Evolutionary conservation across 1,140 invertebrate species (phyloP), one percentile per base, ranked within the genome.

Genomic region (Drosophila quadrilineata): DNA sequence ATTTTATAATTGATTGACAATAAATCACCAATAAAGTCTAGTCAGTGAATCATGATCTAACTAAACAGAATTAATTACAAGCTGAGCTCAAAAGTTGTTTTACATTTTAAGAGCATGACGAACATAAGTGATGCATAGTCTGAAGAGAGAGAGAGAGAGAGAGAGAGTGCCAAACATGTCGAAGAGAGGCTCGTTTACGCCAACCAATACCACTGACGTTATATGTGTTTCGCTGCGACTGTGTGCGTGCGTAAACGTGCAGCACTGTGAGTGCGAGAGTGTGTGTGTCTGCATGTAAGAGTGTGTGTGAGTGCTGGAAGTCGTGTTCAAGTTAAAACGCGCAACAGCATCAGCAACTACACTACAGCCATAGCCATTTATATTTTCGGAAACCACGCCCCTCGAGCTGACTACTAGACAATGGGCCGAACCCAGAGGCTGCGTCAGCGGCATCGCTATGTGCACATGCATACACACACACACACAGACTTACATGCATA

Each of bases 321-420:
- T 54, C 43, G 70, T 68, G 41, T 28, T 48, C 49, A 54, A 48
- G 56, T 26, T 41, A 12, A 49, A 50, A 45, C 64, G 57, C 14
- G 49, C 43, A 71, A 52, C 48, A 70, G 57, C 66, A 62, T 56
- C 67, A 26, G 16, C 16, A 24, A 31, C 48, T 24, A 35, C 70
- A 58, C 57, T 36, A 65, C 74, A 73, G 50, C 66, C 38, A 71
- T 71, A 87, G 85, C 85, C 85, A 87, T 87, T 87, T 87, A 87
- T 87, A 79, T 88, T 87, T 75, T 74, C 66, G 62, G 75, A 87
- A 80, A 77, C 85, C 85, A 87, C 85, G 85, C 85, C 85, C 79
- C 84, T 65, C 66, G 40, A 79, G 71, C 79, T 71, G 67, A 79
- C 75, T 80, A 80, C 77, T 80, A 79, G 75, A 77, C 85, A 82